Evolutionary conservation across 2,113 vertebrate species (phyloP).

Genomic region (Glareola pratincola): DNA sequence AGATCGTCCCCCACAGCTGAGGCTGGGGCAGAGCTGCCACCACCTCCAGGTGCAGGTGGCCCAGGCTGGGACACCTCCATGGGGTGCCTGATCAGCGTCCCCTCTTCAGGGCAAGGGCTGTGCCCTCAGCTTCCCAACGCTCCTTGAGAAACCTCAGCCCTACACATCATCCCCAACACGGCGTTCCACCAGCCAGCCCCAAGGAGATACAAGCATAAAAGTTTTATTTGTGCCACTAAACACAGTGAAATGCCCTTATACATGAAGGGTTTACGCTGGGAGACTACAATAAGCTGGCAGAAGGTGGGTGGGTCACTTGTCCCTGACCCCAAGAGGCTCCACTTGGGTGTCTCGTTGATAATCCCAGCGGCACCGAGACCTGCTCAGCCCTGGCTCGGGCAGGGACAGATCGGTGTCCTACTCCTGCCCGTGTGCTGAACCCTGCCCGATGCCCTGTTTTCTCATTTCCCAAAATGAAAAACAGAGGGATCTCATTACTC

Average conservation of each 20-base stretch:
- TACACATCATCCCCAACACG: accelerated
- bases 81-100: accelerated
- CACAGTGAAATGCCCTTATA: neutral
- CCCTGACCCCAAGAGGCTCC: neutral
- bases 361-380: neutral
- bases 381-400: neutral
- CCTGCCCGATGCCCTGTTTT: neutral
- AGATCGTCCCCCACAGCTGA: neutral
- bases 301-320: neutral
- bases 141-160: neutral
- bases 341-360: accelerated
- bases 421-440: neutral
- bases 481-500: neutral
- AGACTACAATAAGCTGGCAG: neutral
- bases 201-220: neutral
- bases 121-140: neutral
- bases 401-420: neutral
- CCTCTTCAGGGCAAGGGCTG: too few species aligned
- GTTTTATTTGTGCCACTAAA: accelerated
- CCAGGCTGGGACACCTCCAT: neutral
- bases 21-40: neutral
- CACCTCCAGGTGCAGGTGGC: neutral
- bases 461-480: neutral
- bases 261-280: accelerated
- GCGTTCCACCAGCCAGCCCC: neutral